Evolutionary conservation across 1,140 invertebrate genomes (phyloP), one percentile per base, ranked within the genome.

Genomic region (Danaus plexippus): DNA sequence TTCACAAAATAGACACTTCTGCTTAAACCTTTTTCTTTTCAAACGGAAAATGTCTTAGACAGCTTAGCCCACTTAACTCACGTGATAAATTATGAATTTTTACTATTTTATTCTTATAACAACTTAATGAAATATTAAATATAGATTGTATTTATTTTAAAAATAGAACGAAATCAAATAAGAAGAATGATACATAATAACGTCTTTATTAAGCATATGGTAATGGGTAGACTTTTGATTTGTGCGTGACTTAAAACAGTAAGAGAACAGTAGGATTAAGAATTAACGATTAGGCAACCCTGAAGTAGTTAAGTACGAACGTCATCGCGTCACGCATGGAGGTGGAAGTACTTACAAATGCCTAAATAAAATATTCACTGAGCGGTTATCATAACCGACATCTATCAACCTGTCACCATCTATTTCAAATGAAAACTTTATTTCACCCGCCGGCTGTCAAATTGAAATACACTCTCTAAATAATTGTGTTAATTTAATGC

Each of bases 381-480:
- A 71, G 57, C 63, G 57, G 73, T 78, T 77, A 78, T 72, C 74
- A 75, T 69, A 74, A 71, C 67, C 59, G 66, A 71, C 72, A 84
- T 81, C 73, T 73, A 80, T 81, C 78, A 77, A 76, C 59, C 69
- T 75, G 73, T 79, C 77, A 59, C 52, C 71, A 63, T 75, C 66
- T 78, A 77, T 77, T 79, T 81, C 71, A 64, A 69, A 76, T 63
- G 67, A 75, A 75, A 77, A 75, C 65, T 74, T 80, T 69, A 78
- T 77, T 80, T 68, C 67, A 63, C 64, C 52, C 46, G 59, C 58
- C 61, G 54, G 12, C 11, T 43, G 32, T 45, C 47, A 47, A 53
- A n/a, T 47, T 22, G 44, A 47, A 57, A 61, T 48, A 44, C 9
- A 54, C 59, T 54, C 53, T 15, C n/a, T 56, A 32, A 44, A 49